Base-by-base conservation (phyloP, 2,888 invertebrate species). In the Pandemis cinnamomeana region DNA sequence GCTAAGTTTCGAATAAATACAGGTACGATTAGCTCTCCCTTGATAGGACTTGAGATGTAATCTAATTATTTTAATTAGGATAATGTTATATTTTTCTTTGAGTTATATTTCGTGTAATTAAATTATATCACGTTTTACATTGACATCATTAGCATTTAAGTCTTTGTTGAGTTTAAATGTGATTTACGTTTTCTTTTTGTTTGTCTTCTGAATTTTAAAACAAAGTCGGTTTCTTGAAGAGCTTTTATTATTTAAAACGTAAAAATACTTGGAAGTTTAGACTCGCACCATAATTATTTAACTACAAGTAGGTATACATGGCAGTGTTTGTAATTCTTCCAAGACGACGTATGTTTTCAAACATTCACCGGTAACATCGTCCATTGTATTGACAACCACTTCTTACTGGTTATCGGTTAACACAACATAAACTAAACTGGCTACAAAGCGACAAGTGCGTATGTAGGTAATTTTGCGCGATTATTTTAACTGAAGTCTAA, bases 321-420 rank as follows among this genome's bases (percentile, higher is more conserved):
- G 15, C 53, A 15, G 51, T 51, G 51, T 5, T 15, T n/a, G 13
- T 53, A 55, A 20, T 55, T 1, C 6, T 51, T 51, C 27, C 27
- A 27, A 58, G 58, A 58, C 11, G 11, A 11, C 27, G 10, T 11
- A 58, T 58, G 27, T 58, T 58, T 58, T 27, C 27, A 58, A 58
- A 58, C 58, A 58, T 58, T 11, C 5, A 11, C 27, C 8, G 11
- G 58, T 27, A 20, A 27, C 11, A 27, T 27, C 4, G 11, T 27
- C 58, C 27, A 58, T 58, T 58, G 58, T 58, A 11, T 27, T 10
- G 27, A 58, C 58, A 27, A 58, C 58, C 27, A 58, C 58, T 58
- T 27, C 27, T 58, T 27, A 58, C 27, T 27, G 27, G 58, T 58
- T 58, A 58, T 53, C 15, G 20, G 27, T 4, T 4, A 55, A 20